Conservation (phyloP, 2,888 invertebrate species). For the Hyalella azteca region DNA sequence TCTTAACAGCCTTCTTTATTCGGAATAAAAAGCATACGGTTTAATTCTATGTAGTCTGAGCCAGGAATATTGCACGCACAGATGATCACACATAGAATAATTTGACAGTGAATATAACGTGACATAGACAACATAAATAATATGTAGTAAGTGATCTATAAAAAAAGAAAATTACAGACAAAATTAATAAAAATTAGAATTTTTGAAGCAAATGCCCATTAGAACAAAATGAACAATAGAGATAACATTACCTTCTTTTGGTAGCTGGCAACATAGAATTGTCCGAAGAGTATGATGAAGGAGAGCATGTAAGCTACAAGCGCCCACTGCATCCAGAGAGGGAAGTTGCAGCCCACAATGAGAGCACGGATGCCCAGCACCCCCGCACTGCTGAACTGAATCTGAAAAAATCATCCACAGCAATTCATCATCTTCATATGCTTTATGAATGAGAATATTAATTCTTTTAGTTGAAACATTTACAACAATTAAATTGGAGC, state of each 20-base stretch:
- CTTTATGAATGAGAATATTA: too few relatives aligned
- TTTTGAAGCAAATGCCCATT: neutral
- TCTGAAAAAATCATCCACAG: slow-evolving; percentile 66
- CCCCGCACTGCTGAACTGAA: slow-evolving; percentile 84
- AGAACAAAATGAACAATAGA: neutral
- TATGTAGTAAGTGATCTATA: neutral
- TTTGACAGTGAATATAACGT: neutral
- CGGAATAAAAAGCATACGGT: too few relatives aligned
- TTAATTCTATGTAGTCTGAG: too few relatives aligned
- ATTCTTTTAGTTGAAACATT: too few relatives aligned
- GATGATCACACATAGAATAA: neutral
- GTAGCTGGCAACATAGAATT: slow-evolving; percentile 83
- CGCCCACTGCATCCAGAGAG: slow-evolving; percentile 88
- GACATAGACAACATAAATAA: neutral
- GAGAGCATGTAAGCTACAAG: slow-evolving; percentile 85
- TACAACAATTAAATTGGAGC: too few relatives aligned
- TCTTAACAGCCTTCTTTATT: too few relatives aligned
- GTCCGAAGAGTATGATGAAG: slow-evolving; percentile 84
- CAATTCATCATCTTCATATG: neutral
- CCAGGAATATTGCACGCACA: too few relatives aligned
- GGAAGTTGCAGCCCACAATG: slow-evolving; percentile 81
- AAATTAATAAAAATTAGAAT: neutral
- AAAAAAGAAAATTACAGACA: neutral
- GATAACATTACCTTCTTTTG: slow-evolving; percentile 66
- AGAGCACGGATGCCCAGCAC: slow-evolving; percentile 80